Percentiles rank a stretch among this genome's conserved stretches.
Evolutionary conservation across 64 coral and sea anemone genomes (phyloP).

Genomic region (Montipora foliosa): DNA sequence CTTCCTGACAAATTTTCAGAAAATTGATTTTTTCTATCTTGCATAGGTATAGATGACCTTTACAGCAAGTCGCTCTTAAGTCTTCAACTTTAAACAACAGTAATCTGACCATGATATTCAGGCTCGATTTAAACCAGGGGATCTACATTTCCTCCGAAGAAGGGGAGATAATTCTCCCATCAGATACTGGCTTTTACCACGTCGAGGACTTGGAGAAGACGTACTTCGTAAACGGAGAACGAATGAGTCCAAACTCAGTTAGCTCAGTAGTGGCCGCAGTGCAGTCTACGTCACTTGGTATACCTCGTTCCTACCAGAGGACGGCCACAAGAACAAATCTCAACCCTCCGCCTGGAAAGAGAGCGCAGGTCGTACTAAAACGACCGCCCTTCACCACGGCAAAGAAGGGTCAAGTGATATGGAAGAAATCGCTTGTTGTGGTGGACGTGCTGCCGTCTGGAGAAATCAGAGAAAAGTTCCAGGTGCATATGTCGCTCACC

Average conservation of each 20-base stretch:
- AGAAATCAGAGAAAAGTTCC: no score
- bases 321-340: neutral
- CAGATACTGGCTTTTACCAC: neutral
- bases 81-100: neutral
- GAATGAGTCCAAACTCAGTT: neutral
- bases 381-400: neutral
- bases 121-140: neutral
- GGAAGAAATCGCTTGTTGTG: no score
- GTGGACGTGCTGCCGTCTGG: no score
- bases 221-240: constrained; percentile 27
- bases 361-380: neutral
- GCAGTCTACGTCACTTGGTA: neutral
- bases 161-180: constrained; percentile 32
- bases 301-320: constrained; percentile 21
- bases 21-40: no score
- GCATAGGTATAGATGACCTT: no score
- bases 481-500: no score
- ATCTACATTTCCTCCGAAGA: constrained; percentile 13
- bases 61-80: no score
- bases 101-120: constrained; percentile 42
- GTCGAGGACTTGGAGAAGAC: neutral
- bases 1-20: no score
- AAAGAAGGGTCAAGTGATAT: neutral
- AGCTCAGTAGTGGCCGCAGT: constrained; percentile 2
- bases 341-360: constrained; percentile 19